Base-by-base conservation (phyloP, 2,797 vertebrate genomes). In the Neoniphon sammara region DNA sequence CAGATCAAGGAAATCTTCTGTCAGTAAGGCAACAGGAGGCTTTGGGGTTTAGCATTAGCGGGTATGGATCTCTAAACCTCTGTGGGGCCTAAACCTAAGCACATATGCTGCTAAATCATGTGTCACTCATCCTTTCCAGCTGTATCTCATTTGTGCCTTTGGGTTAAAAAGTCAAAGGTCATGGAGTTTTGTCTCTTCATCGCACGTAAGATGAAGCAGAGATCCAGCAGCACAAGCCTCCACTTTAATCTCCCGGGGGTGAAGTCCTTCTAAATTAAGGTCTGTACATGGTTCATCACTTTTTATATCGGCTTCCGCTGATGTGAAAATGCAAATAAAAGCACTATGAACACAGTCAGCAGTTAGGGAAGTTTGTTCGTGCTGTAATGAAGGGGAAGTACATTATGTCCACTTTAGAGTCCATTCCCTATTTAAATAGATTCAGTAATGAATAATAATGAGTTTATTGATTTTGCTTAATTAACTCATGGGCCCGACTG, bases 131-230 rank as follows among this genome's bases (percentile, higher is more conserved):
- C 56, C 72, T 76, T 39, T 79, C 49, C 39, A 70, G 69, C 83
- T 78, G 75, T 49, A 82, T 88, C 79, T 88, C 80, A 87, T 88
- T 85, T 85, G 86, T 36, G 73, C 78, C 76, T 84, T 76, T 68
- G 68, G 55, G 54, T 56, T 39, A 50, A 63, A 0, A 10, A 80
- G 78, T 90, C 83, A 89, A 75, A 91, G 85, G 81, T 88, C 78
- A 81, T 0, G 0, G n/a, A 11, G n/a, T 68, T 82, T 80, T 77
- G 58, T 66, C 52, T 78, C 70, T 73, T 87, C 70, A 81, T 85
- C 75, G 50, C 73, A 80, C 50, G 62, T 7, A 61, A 42, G 62
- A 70, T 66, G 67, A 72, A 31, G 56, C 58, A 49, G 18, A 71
- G 72, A 80, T 78, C 54, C 5, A 3, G 44, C 73, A 66, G 79